Evolutionary conservation across 2,113 vertebrate genomes (phyloP), one percentile per base, ranked within the genome.

Genomic region (human (Homo sapiens)): DNA sequence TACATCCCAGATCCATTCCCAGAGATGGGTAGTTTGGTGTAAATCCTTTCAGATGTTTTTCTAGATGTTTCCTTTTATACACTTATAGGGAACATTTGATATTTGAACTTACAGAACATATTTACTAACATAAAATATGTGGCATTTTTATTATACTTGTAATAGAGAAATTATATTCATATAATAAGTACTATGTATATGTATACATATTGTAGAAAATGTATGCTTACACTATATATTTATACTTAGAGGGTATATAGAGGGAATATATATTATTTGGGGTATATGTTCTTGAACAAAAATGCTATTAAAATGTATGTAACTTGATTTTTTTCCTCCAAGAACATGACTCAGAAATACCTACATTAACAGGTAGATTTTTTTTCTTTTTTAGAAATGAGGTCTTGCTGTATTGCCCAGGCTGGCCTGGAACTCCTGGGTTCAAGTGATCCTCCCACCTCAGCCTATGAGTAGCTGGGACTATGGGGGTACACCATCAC

Each of bases 251-350:
- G 50, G 59, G 20, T 64, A 81, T 43, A 45, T 32, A 6, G 14
- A 38, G 55, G 70, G 17, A 64, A 93, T 52, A 52, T 70, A 14
- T 88, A 72, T 1, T 78, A 45, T 57, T 84, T 40, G 6, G 16
- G 27, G 18, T 66, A 4, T 86, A 27, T 68, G 9, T 80, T 90
- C 79, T 85, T 83, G 35, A 92, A 83, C 11, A 59, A 22, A 93
- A 86, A 79, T 52, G 17, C 8, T 76, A 32, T 75, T 78, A 61
- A 76, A 40, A 72, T 59, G 2, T 59, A 50, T 57, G 6, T 25
- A 95, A 81, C 8, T 61, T 83, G 61, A 45, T 86, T 91, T 91
- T 91, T 95, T 92, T 50, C 70, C 27, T 93, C 92, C 95, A 94
- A 59, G 59, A 96, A 18, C 50, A 40, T 73, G 73, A 88, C 78